Evolutionary conservation across 2,888 invertebrate species (phyloP).

Genomic region (Portevinia maculata): DNA sequence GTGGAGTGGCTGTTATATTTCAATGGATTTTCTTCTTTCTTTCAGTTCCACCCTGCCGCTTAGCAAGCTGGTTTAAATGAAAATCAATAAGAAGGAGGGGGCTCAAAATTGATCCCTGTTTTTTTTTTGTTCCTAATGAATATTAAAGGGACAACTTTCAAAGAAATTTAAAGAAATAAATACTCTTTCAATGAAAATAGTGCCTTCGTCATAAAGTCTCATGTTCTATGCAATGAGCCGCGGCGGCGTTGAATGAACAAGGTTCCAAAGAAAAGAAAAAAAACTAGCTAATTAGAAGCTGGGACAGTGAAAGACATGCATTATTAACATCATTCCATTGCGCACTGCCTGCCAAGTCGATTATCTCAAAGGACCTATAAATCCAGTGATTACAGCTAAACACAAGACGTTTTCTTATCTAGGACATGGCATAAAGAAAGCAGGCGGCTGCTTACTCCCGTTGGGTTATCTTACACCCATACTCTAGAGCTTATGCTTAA

Average conservation of each 20-base stretch:
- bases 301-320: constrained; percentile 71
- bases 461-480: constrained; percentile 57
- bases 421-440: constrained; percentile 61
- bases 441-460: constrained; percentile 36
- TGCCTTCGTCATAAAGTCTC: constrained; percentile 9
- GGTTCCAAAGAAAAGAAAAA: constrained; percentile 14
- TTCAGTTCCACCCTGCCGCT: constrained; percentile 31
- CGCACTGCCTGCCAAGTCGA: constrained; percentile 68
- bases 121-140: constrained; percentile 40
- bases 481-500: constrained; percentile 53
- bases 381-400: constrained; percentile 75
- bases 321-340: constrained; percentile 70
- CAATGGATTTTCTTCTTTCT: constrained; percentile 41
- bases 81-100: constrained; percentile 69
- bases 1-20: constrained; percentile 64
- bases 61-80: constrained; percentile 60
- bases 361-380: constrained; percentile 75
- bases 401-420: constrained; percentile 72
- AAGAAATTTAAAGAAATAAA: constrained; percentile 28
- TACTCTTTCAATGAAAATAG: background rate
- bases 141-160: constrained; percentile 50
- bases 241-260: constrained; percentile 2
- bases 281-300: constrained; percentile 70
- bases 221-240: background rate
- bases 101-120: constrained; percentile 45